Conservation (phyloP, 2,797 vertebrate species). For the Delichon dasypus region DNA sequence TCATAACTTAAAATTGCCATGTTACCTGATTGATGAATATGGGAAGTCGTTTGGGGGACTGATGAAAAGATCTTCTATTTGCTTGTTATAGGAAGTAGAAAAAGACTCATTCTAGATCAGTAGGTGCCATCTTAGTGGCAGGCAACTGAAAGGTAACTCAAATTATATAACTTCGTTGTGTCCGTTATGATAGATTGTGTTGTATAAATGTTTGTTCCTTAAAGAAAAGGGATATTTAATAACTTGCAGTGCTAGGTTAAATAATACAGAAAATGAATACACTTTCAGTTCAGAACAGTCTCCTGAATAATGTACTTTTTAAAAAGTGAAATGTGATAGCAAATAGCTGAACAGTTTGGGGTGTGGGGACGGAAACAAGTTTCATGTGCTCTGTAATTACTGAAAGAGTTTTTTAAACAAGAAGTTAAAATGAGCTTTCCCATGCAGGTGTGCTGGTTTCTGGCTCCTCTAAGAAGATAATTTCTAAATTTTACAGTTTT, state of each 20-base stretch:
- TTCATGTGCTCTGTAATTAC: background rate
- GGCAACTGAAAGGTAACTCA: background rate
- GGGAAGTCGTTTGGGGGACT: background rate
- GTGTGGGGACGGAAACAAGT: background rate
- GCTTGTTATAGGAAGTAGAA: background rate
- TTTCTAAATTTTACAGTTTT: slow-evolving; percentile 62
- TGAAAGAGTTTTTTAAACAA: background rate
- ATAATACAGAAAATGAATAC: background rate
- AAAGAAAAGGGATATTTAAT: background rate
- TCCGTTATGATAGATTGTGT: background rate
- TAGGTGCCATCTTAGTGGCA: background rate
- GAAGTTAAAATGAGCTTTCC: slow-evolving; percentile 50
- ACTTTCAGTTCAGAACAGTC: background rate
- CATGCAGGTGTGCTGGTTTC: slow-evolving; percentile 57
- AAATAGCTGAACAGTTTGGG: background rate
- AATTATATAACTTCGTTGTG: background rate
- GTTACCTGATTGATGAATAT: background rate
- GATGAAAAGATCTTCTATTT: background rate
- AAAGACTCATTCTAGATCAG: background rate
- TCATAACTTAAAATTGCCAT: background rate
- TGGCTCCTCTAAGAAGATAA: slow-evolving; percentile 62
- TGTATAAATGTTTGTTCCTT: background rate
- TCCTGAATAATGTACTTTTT: background rate
- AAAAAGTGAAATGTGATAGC: background rate
- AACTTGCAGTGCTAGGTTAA: background rate